phyloP scores from a whole-genome alignment of 2,797 vertebrate genomes.

The Coendou prehensilis region DNA sequence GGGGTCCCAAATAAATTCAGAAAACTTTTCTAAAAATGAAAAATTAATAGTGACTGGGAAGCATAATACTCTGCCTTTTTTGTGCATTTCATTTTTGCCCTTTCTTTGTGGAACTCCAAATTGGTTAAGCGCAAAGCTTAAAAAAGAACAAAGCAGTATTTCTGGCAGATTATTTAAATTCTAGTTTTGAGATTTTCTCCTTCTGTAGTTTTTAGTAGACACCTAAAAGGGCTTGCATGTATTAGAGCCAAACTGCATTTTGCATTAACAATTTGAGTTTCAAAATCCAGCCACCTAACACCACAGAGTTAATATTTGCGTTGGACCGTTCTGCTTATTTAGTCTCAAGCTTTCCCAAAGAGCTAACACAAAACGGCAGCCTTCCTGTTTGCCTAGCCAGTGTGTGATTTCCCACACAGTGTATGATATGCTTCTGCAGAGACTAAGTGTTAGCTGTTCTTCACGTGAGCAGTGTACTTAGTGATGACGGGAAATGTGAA shows the following conservation, averaged over 20 bases:
- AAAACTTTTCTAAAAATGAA: slow-evolving; percentile 7
- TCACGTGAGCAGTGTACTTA: slow-evolving; percentile 51
- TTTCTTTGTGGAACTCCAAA: slow-evolving; percentile 25
- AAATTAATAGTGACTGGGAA: slow-evolving; percentile 20
- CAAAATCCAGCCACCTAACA: slow-evolving; percentile 72
- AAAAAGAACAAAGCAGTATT: not conserved
- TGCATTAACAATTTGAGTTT: slow-evolving; percentile 70
- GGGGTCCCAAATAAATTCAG: not conserved
- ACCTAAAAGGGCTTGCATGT: slow-evolving; percentile 52
- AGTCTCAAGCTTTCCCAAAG: slow-evolving; percentile 78
- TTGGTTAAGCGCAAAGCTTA: slow-evolving; percentile 25
- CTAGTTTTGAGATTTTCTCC: slow-evolving; percentile 32
- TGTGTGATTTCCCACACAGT: slow-evolving; percentile 80
- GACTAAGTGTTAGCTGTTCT: slow-evolving; percentile 59
- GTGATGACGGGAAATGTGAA: slow-evolving; percentile 64
- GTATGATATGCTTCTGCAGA: slow-evolving; percentile 17
- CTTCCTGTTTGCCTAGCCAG: slow-evolving; percentile 77
- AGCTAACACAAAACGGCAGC: slow-evolving; percentile 76
- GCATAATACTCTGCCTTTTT: not conserved
- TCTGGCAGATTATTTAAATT: not conserved
- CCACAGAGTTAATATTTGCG: slow-evolving; percentile 82
- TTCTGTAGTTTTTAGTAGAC: slow-evolving; percentile 3
- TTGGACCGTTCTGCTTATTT: slow-evolving; percentile 82
- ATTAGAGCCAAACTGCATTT: slow-evolving; percentile 77
- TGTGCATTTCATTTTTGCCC: not conserved